Percentiles rank a stretch among this genome's conserved stretches.
These are phyloP conservation scores for Pseudococcus jackbeardsleyi DNA, from an alignment of 2,888 invertebrate species.

Conservation along the genomic window DNA sequence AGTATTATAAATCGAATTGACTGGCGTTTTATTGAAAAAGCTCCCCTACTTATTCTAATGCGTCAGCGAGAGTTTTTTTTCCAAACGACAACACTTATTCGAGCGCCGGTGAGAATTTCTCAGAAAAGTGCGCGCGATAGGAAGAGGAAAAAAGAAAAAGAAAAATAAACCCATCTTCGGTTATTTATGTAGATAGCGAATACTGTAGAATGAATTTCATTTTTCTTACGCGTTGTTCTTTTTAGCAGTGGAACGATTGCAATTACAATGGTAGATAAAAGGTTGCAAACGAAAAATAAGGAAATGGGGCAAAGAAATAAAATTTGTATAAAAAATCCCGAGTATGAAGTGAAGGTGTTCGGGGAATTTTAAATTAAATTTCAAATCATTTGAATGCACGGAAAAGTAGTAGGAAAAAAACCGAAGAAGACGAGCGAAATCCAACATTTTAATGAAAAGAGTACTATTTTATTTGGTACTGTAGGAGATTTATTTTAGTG, in stretches of 20 bases:
- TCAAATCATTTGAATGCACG: conserved; percentile 48
- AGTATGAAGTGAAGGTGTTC: conserved; percentile 51
- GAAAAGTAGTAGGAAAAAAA: background rate
- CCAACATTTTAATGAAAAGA: conserved; percentile 33
- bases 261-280: conserved; percentile 54
- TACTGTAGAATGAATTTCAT: conserved; percentile 49
- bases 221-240: conserved; percentile 55
- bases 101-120: conserved; percentile 51
- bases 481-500: conserved; percentile 24
- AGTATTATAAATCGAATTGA: conserved; percentile 53
- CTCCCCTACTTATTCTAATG: conserved; percentile 42
- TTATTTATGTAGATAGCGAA: conserved; percentile 56
- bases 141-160: background rate
- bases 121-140: conserved; percentile 17
- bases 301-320: conserved; percentile 54
- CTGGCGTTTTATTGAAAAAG: conserved; percentile 48
- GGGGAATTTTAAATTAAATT: conserved; percentile 54
- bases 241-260: conserved; percentile 15
- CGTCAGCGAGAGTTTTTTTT: conserved; percentile 10
- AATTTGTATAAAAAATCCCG: conserved; percentile 45
- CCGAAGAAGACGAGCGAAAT: conserved; percentile 13
- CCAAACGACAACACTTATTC: conserved; percentile 48
- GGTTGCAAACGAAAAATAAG: conserved; percentile 51
- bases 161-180: conserved; percentile 55
- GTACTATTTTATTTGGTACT: conserved; percentile 21